A percentile compares a stretch with the other conserved stretches of the same genome.
phyloP scores from a whole-genome alignment of 2,113 vertebrate genomes.

The Plestiodon gilberti region DNA sequence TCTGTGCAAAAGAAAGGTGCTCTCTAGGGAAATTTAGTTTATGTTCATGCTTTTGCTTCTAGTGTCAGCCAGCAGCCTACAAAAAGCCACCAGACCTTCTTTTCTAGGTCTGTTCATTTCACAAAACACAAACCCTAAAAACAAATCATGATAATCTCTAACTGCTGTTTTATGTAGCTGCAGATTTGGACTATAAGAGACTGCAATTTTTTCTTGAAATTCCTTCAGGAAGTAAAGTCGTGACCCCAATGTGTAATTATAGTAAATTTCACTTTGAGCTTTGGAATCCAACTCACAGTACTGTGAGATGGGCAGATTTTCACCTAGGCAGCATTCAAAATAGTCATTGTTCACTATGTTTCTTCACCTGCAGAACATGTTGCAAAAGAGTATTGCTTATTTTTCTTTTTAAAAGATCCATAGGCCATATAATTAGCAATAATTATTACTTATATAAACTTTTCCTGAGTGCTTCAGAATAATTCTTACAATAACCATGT shows the following conservation, averaged over 20 bases:
- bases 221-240: not conserved
- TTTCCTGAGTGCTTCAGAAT: not conserved
- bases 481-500: too few relatives aligned
- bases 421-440: not conserved
- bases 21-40: conserved; percentile 66
- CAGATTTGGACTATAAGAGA: not conserved
- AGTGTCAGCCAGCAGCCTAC: conserved; percentile 52
- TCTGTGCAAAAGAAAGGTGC: conserved; percentile 54
- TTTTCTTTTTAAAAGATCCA: not conserved
- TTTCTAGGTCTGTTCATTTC: conserved; percentile 60
- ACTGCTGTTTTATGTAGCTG: not conserved
- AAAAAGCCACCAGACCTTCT: conserved; percentile 31
- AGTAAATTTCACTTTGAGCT: not conserved
- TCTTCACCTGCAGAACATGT: not conserved
- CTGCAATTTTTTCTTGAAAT: not conserved
- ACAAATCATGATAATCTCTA: conserved; percentile 48
- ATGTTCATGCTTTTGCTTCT: conserved; percentile 57
- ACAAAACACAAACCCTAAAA: conserved; percentile 40
- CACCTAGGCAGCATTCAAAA: not conserved
- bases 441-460: not conserved
- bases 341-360: not conserved
- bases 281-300: not conserved
- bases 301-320: not conserved
- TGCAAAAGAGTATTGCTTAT: not conserved
- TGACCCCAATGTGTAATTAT: not conserved